Evolutionary conservation across 2,797 vertebrate genomes (phyloP), one percentile per base, ranked within the genome.

Genomic region (Bovichtus variegatus): DNA sequence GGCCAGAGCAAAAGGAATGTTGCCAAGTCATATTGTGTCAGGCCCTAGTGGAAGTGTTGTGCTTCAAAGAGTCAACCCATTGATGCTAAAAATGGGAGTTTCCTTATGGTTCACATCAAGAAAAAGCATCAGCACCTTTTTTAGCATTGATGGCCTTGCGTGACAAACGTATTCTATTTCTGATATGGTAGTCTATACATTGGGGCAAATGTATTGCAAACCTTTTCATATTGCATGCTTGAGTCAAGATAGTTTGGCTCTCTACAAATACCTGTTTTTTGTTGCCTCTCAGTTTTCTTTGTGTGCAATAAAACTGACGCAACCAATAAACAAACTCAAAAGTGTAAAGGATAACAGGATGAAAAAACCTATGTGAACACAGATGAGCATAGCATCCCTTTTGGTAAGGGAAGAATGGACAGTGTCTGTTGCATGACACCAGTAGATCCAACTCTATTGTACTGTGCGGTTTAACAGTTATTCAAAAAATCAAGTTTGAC

Each of bases 1-100:
- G 92, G 88, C 94, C 85, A 78, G 84, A 82, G 88, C 65, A 25
- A 86, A 84, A 93, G 90, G 92, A 96, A 95, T 96, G 83, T 94
- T 90, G 89, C 89, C 84, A 92, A 87, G 89, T 93, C 91, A 89
- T 85, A 85, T 84, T 70, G 65, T 91, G 82, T 83, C 83, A 63
- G 62, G 29, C 66, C 47, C 41, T 36, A 15, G 71, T 82, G 60
- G 74, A 84, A 9, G 84, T 64, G 81, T 66, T 38, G 50, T 69
- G 46, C 60, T 65, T 55, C 43, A 64, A 60, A 77, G 46, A 73
- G 72, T 77, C 51, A 6, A 80, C 73, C 36, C 43, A 72, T 46
- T 71, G 76, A 87, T 49, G 25, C 57, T 1, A 27, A 59, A 63
- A 64, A 50, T 70, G 18, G 83, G 27, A n/a, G 10, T 62, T 40